phyloP scores from a whole-genome alignment of 2,113 vertebrate genomes.

The Hypocryptadius cinnamomeus region DNA sequence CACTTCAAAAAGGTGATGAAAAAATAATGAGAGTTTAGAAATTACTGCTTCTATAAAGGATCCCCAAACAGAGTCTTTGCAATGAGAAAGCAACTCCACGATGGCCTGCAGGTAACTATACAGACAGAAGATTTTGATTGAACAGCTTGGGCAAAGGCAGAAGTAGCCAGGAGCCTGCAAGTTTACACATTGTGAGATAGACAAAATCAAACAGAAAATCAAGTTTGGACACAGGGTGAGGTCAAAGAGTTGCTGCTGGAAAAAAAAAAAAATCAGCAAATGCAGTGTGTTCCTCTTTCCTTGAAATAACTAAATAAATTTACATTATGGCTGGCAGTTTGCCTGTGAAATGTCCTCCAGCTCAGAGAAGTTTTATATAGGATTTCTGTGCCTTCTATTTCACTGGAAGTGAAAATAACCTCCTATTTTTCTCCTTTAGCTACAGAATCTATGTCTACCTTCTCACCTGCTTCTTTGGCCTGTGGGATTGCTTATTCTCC shows the following conservation, averaged over 20 bases:
- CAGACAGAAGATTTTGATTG: not conserved
- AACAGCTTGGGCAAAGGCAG: not conserved
- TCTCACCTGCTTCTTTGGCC: not conserved
- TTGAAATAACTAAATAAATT: not conserved
- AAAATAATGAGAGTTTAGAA: slow-evolving; percentile 1
- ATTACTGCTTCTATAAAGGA: not conserved
- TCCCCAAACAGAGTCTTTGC: not conserved
- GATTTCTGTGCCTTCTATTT: not conserved
- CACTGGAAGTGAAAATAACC: not conserved
- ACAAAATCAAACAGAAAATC: not conserved
- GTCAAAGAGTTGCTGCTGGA: not conserved
- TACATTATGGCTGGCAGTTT: not conserved
- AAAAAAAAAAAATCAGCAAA: not conserved
- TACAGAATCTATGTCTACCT: not conserved
- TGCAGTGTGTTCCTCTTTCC: not conserved
- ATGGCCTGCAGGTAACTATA: not conserved
- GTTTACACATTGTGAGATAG: not conserved
- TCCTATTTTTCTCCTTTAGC: not conserved
- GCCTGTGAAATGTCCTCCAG: not conserved
- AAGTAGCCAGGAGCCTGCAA: not conserved
- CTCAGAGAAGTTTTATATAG: not conserved
- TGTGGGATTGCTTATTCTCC: not conserved
- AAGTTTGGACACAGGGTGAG: not conserved
- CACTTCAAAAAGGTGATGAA: slow-evolving; percentile 26
- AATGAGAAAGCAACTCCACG: not conserved